These are phyloP conservation scores for Morelia viridis DNA, from an alignment of 2,797 vertebrate genomes.

Conservation along the genomic window DNA sequence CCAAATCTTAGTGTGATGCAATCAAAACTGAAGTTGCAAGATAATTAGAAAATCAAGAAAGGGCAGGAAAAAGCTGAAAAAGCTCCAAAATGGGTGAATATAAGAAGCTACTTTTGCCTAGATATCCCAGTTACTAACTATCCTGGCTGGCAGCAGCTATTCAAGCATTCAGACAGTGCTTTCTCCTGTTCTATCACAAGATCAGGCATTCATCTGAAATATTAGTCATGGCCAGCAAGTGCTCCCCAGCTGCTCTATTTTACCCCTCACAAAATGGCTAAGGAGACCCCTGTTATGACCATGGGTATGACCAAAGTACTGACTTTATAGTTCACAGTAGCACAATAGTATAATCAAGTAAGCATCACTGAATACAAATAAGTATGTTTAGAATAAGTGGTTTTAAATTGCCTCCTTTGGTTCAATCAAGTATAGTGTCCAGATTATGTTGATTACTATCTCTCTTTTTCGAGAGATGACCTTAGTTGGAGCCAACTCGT, in stretches of 20 bases:
- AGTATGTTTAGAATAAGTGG: neutral
- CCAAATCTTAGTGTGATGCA: neutral
- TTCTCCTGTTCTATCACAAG: neutral
- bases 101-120: neutral
- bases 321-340: neutral
- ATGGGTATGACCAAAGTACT: neutral
- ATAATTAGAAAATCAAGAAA: neutral
- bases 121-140: neutral
- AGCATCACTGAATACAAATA: neutral
- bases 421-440: neutral
- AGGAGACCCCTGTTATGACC: neutral
- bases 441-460: neutral
- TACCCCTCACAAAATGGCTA: neutral
- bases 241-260: neutral
- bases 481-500: neutral
- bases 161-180: neutral
- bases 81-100: neutral
- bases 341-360: neutral
- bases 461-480: neutral
- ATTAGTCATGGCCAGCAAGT: neutral
- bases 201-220: neutral
- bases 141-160: neutral
- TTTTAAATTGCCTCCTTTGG: neutral
- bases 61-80: neutral
- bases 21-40: neutral